These are phyloP conservation scores for Perizoma affinitatum DNA, from an alignment of 2,888 invertebrate species.

Conservation along the genomic window DNA sequence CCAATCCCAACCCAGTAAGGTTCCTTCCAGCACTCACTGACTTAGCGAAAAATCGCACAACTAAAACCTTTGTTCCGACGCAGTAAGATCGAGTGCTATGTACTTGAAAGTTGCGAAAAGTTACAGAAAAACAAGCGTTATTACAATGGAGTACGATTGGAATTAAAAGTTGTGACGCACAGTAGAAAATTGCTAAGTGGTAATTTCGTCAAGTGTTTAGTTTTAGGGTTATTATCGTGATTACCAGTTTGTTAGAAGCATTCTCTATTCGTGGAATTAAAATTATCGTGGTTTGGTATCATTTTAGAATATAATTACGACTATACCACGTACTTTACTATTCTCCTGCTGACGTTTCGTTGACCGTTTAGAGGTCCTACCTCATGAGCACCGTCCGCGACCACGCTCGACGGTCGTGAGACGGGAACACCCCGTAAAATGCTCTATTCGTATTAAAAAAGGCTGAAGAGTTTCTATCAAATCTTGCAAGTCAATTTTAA, in stretches of 20 bases:
- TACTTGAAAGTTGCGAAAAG: background rate
- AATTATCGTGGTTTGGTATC: too few relatives aligned
- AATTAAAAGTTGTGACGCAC: conserved; percentile 5
- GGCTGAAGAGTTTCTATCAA: too few relatives aligned
- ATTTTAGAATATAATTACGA: too few relatives aligned
- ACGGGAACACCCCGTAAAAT: too few relatives aligned
- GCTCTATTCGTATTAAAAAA: too few relatives aligned
- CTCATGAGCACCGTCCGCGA: too few relatives aligned
- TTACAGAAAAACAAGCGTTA: conserved; percentile 17
- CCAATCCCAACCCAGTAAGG: conserved; percentile 10
- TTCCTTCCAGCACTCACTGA: background rate
- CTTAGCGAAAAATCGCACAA: conserved; percentile 7
- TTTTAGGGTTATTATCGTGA: conserved; percentile 20
- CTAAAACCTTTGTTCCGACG: conserved; percentile 9
- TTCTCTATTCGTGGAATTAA: too few relatives aligned
- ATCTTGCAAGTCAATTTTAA: too few relatives aligned
- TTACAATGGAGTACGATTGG: conserved; percentile 9
- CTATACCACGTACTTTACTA: too few relatives aligned
- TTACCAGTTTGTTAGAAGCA: conserved; percentile 15
- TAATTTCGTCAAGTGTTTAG: conserved; percentile 26
- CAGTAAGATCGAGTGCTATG: conserved; percentile 10
- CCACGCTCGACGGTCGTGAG: too few relatives aligned
- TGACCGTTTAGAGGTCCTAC: too few relatives aligned
- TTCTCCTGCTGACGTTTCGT: too few relatives aligned
- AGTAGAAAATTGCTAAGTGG: conserved; percentile 24